These are phyloP conservation scores for Aurelia aurita DNA, from an alignment of 30 jellyfish, hydroid and myxozoan genomes.

Conservation along the genomic window DNA sequence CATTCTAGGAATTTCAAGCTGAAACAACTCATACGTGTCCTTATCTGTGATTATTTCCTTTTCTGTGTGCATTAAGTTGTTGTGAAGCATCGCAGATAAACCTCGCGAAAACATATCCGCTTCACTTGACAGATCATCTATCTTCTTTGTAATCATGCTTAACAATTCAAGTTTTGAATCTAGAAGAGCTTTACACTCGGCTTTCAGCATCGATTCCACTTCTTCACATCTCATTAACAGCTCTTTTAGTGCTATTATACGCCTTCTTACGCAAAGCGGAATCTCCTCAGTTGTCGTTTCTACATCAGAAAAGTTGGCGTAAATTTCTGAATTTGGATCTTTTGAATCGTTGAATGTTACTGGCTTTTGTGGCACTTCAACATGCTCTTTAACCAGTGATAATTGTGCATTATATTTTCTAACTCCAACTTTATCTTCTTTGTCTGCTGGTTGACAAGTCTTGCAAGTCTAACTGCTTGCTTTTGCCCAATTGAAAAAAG, in stretches of 20 bases:
- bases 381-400: not conserved
- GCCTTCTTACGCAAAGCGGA: not conserved
- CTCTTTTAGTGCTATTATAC: not conserved
- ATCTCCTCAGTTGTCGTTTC: not conserved
- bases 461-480: conserved; percentile 8
- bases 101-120: not conserved
- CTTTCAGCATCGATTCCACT: not conserved
- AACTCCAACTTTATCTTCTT: not conserved
- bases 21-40: not conserved
- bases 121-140: not conserved
- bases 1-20: not conserved
- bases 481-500: conserved; percentile 7
- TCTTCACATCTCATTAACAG: not conserved
- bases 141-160: not conserved
- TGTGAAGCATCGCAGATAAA: not conserved
- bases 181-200: not conserved
- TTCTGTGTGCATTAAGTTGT: not conserved
- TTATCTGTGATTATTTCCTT: not conserved
- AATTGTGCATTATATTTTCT: not conserved
- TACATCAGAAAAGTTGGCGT: not conserved
- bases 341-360: not conserved
- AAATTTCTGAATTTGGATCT: not conserved
- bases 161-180: not conserved
- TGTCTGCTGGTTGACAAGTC: not conserved
- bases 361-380: not conserved